Percentiles rank a stretch among this genome's conserved stretches.
These are phyloP conservation scores for Cervus canadensis DNA, from an alignment of 2,113 vertebrate species.

Conservation along the genomic window DNA sequence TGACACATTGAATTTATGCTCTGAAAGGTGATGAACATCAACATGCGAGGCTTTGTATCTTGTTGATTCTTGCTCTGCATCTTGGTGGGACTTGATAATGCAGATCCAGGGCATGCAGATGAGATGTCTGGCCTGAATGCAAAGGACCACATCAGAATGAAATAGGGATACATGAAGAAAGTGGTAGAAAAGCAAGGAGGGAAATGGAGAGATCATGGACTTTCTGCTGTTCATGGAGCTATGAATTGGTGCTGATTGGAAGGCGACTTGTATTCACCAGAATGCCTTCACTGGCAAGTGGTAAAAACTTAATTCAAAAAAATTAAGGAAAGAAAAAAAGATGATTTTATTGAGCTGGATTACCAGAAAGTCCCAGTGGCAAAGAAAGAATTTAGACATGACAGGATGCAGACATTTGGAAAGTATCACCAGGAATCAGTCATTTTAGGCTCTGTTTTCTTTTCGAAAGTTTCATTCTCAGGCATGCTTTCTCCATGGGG, in stretches of 20 bases:
- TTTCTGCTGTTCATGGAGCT: background rate
- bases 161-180: background rate
- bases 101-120: background rate
- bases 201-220: background rate
- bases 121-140: background rate
- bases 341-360: background rate
- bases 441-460: background rate
- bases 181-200: background rate
- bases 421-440: background rate
- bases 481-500: background rate
- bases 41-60: background rate
- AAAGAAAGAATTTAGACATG: background rate
- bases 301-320: background rate
- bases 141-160: background rate
- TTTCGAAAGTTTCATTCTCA: background rate
- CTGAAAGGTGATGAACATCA: background rate
- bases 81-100: background rate
- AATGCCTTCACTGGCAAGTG: background rate
- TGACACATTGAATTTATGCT: background rate
- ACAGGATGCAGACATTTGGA: background rate
- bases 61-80: background rate
- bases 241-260: background rate
- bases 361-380: background rate
- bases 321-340: background rate
- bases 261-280: background rate